A percentile compares a stretch with the other conserved stretches of the same genome.
Evolutionary conservation across 2,797 vertebrate species (phyloP).

Genomic region (Tamandua tetradactyla): DNA sequence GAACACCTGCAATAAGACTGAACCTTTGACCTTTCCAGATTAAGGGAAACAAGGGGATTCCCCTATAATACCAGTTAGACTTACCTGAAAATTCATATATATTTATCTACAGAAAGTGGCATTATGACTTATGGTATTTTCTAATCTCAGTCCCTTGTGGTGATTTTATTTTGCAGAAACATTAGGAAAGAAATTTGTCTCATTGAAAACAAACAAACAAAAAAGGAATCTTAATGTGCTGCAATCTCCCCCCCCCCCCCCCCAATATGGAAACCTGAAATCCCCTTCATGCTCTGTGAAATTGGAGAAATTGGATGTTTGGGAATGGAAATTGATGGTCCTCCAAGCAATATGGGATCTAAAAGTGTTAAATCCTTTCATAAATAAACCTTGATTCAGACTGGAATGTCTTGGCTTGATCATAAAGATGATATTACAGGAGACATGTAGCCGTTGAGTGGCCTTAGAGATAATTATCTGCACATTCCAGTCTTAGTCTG

Average conservation of each 20-base stretch:
- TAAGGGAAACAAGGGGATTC: slow-evolving; percentile 52
- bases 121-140: slow-evolving; percentile 58
- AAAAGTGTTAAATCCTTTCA: slow-evolving; percentile 89
- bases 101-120: slow-evolving; percentile 60
- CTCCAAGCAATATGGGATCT: slow-evolving; percentile 87
- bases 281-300: slow-evolving; percentile 81
- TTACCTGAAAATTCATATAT: slow-evolving; percentile 42
- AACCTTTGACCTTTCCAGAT: slow-evolving; percentile 52
- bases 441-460: slow-evolving; percentile 83
- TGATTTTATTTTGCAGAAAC: slow-evolving; percentile 71
- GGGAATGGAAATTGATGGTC: slow-evolving; percentile 87
- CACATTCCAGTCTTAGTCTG: slow-evolving; percentile 84
- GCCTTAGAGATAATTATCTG: slow-evolving; percentile 87
- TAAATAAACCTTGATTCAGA: slow-evolving; percentile 88
- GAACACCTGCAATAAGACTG: slow-evolving; percentile 33
- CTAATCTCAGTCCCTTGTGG: not conserved
- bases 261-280: slow-evolving; percentile 75
- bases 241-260: not conserved
- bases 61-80: not conserved
- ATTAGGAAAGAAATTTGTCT: slow-evolving; percentile 74
- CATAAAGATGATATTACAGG: slow-evolving; percentile 86
- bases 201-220: not conserved
- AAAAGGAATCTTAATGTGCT: slow-evolving; percentile 76
- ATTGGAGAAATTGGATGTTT: slow-evolving; percentile 87
- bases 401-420: slow-evolving; percentile 90